Evolutionary conservation across 1,140 invertebrate genomes (phyloP).

Genomic region (Drosophila nannoptera): DNA sequence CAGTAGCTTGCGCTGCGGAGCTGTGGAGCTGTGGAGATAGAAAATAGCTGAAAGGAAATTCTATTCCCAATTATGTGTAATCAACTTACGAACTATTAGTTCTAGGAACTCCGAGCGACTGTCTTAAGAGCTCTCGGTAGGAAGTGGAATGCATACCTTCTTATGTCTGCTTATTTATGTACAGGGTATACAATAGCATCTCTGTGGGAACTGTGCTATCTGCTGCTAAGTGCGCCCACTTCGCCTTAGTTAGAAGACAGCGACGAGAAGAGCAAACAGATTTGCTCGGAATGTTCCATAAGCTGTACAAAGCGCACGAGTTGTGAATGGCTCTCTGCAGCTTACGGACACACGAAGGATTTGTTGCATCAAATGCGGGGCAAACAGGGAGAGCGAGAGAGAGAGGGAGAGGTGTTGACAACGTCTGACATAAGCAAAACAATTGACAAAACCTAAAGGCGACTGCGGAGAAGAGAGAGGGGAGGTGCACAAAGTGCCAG

Average conservation of each 20-base stretch:
- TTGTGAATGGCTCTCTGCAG: conserved; percentile 30
- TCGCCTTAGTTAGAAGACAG: neutral
- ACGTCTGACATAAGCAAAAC: conserved; percentile 27
- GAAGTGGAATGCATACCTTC: too few species aligned
- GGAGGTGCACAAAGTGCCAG: conserved; percentile 6
- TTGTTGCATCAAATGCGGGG: conserved; percentile 11
- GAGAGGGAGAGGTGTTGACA: conserved; percentile 30
- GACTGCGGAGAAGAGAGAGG: neutral
- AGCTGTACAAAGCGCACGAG: conserved; percentile 47
- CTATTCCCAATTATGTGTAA: neutral
- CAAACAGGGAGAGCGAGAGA: too few species aligned
- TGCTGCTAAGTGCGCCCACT: conserved; percentile 4
- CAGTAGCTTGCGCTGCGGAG: neutral
- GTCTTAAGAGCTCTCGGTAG: too few species aligned
- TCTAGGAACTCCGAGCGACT: too few species aligned
- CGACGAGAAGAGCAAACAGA: conserved; percentile 5
- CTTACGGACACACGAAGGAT: conserved; percentile 43
- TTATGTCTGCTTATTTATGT: neutral
- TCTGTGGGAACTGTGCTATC: neutral
- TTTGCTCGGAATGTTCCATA: conserved; percentile 60
- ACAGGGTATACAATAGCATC: neutral
- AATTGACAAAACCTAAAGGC: conserved; percentile 7
- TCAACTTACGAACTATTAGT: neutral
- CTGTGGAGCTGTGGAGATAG: neutral
- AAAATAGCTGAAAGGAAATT: neutral